phyloP scores from a whole-genome alignment of 2,113 vertebrate genomes.

The Pelvicachromis taeniatus region DNA sequence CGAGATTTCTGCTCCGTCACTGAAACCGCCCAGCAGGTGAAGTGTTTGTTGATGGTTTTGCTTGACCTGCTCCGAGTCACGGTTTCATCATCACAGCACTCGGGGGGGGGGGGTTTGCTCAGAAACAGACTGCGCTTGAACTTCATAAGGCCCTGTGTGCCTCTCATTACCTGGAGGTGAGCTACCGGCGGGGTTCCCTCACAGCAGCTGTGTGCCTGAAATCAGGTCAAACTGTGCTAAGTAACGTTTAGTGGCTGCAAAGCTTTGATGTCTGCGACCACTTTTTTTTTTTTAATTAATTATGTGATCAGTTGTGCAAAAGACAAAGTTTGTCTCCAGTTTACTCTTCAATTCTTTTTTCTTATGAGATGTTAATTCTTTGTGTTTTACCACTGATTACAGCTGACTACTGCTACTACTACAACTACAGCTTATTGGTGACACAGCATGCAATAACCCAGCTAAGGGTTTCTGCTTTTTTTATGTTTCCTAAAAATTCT shows the following conservation, averaged over 20 bases:
- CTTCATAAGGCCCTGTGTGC: not conserved
- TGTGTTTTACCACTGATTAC: not conserved
- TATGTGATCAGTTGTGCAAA: not conserved
- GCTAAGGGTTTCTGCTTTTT: not conserved
- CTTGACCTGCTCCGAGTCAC: not conserved
- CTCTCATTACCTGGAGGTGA: constrained; percentile 2
- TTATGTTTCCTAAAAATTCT: not conserved
- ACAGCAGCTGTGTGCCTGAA: not conserved
- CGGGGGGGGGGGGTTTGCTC: not conserved
- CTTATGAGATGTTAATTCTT: not conserved
- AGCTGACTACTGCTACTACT: not conserved
- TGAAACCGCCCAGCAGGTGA: not conserved
- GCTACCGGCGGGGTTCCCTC: not conserved
- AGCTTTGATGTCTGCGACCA: not conserved
- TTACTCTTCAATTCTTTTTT: not conserved
- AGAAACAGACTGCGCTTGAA: not conserved
- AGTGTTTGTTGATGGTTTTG: not conserved
- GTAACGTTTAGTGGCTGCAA: not conserved
- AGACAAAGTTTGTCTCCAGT: not conserved
- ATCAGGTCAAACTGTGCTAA: not conserved
- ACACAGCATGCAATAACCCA: accelerated
- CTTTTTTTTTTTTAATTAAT: not conserved
- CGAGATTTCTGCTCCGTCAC: not conserved
- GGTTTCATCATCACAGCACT: not conserved
- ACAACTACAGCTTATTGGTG: not conserved